These are phyloP conservation scores for Agrochola macilenta DNA, from an alignment of 2,888 invertebrate species.

Conservation along the genomic window DNA sequence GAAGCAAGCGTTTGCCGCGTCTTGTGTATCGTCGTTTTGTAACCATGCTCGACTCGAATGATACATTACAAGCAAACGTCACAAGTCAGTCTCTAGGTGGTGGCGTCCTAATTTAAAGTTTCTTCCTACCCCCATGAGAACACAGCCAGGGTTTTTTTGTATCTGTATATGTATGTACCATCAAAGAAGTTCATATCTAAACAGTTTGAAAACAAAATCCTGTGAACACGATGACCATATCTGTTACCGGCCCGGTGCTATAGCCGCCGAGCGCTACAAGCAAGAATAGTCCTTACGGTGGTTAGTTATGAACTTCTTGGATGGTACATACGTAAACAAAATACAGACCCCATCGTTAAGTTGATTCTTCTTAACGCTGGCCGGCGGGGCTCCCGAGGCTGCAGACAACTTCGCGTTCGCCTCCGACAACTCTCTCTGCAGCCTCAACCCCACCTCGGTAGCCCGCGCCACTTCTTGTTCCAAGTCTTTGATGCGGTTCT, in stretches of 20 bases:
- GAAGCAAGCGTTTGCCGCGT: too few species aligned
- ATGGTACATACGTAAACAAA: not conserved
- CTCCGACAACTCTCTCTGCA: conserved; percentile 93
- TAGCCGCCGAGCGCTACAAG: too few species aligned
- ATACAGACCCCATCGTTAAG: conserved; percentile 90
- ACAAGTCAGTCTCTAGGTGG: too few species aligned
- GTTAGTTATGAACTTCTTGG: too few species aligned
- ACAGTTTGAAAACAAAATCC: too few species aligned
- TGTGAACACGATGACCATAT: too few species aligned
- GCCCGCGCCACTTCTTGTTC: conserved; percentile 96
- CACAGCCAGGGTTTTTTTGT: not conserved
- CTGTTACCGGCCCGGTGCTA: too few species aligned
- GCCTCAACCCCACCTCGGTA: conserved; percentile 92
- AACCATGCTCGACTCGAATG: too few species aligned
- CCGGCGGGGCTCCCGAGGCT: conserved; percentile 80
- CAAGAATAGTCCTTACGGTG: too few species aligned
- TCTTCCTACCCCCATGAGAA: not conserved
- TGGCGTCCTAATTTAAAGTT: not conserved
- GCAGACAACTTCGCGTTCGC: conserved; percentile 90
- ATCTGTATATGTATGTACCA: not conserved
- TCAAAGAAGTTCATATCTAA: too few species aligned
- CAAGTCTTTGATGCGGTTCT: conserved; percentile 94
- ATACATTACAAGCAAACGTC: too few species aligned
- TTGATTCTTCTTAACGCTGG: conserved; percentile 91
- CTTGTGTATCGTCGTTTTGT: too few species aligned